These are phyloP conservation scores for Chrysodeixis includens DNA, from an alignment of 2,888 invertebrate species.

Conservation along the genomic window DNA sequence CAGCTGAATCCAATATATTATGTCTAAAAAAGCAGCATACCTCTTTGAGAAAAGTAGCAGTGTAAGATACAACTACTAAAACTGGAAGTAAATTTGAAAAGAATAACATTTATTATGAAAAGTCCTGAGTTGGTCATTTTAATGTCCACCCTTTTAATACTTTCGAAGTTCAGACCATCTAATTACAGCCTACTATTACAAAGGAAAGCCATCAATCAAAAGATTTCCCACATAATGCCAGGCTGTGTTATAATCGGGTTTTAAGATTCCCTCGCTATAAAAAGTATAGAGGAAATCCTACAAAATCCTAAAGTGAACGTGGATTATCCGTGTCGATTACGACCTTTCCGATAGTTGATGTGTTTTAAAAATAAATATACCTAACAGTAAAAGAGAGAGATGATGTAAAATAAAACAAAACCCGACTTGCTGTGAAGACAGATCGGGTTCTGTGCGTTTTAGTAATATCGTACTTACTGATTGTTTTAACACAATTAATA, in stretches of 20 bases:
- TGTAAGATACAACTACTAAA: no score
- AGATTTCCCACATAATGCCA: neutral
- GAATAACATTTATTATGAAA: no score
- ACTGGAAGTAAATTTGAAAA: no score
- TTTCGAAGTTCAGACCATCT: neutral
- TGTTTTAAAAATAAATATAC: neutral
- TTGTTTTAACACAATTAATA: no score
- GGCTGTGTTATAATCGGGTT: neutral
- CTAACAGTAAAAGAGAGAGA: neutral
- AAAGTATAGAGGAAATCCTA: neutral
- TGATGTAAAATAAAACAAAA: neutral
- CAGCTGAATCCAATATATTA: no score
- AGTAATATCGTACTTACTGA: no score
- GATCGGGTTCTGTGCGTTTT: no score
- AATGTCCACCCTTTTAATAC: neutral
- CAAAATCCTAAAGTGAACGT: slow-evolving; percentile 3
- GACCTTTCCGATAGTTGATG: neutral
- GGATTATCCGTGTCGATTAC: slow-evolving; percentile 4
- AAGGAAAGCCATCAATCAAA: neutral
- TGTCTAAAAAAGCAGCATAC: no score
- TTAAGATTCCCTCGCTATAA: neutral
- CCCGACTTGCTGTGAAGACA: no score
- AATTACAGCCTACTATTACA: neutral
- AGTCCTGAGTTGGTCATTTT: neutral
- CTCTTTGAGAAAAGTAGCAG: no score